phyloP scores from a whole-genome alignment of 2,888 invertebrate genomes.

The Myathropa florea region DNA sequence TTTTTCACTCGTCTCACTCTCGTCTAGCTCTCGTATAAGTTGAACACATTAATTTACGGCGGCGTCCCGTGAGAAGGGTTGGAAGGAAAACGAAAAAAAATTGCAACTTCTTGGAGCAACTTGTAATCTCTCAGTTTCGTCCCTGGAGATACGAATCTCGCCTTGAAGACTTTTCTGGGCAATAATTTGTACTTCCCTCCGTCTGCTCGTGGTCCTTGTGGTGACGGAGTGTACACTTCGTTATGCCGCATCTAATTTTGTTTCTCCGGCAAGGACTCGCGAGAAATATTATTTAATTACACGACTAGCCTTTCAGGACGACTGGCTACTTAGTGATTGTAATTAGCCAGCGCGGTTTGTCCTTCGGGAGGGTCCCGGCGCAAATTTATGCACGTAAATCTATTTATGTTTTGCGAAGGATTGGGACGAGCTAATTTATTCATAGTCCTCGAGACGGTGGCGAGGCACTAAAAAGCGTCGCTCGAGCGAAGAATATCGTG shows the following conservation, averaged over 20 bases:
- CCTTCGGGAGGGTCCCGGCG: not conserved
- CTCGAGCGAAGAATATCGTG: not conserved
- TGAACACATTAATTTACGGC: conserved; percentile 20
- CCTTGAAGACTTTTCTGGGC: not conserved
- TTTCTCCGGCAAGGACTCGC: conserved; percentile 5
- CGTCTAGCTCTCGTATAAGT: conserved; percentile 1
- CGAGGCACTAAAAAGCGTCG: conserved; percentile 6
- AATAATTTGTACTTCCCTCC: conserved; percentile 6
- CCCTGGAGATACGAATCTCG: conserved; percentile 21
- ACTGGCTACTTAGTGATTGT: conserved; percentile 27
- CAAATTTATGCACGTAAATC: not conserved
- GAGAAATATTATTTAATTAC: conserved; percentile 41
- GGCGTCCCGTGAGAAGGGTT: conserved; percentile 16
- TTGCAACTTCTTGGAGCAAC: not conserved
- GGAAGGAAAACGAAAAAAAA: conserved; percentile 45
- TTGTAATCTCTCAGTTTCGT: not conserved
- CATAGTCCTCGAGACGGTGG: not conserved
- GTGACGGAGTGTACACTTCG: not conserved
- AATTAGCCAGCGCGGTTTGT: conserved; percentile 22
- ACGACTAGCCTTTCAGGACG: conserved; percentile 16
- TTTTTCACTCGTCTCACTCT: not conserved
- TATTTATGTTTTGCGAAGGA: conserved; percentile 16
- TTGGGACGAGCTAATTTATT: conserved; percentile 7
- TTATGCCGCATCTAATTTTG: conserved; percentile 44
- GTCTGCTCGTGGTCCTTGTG: not conserved